Evolutionary conservation across 1,140 invertebrate species (phyloP), one percentile per base, ranked within the genome.

Genomic region (Pachypsylla venusta): DNA sequence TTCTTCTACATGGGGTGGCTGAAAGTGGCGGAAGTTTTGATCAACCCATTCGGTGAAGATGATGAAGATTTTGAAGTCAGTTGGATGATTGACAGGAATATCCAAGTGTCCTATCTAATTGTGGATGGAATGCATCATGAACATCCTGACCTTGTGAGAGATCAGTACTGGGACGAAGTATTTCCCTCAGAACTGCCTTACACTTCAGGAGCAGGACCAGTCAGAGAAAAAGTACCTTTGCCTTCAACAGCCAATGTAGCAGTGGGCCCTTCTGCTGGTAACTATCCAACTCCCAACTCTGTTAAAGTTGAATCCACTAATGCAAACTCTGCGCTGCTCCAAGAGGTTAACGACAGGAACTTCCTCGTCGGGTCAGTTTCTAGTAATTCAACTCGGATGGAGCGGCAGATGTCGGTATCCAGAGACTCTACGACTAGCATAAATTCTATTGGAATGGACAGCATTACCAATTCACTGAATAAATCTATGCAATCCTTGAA

Each of bases 111-210:
- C 2, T 93, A 91, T 71, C 74, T 92, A 64, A 93, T 93, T 62
- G 89, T 93, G 14, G 89, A 93, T 70, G 88, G 91, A 74, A 92
- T 92, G 87, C 88, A 92, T 69, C 84, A 90, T 68, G 86, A 90
- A 65, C 87, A 92, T 76, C 89, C 89, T 0, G 85, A 91, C 69
- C 70, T 92, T 40, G 81, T 91, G 24, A 80, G 79, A 55, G 89
- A 93, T 76, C 85, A 89, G 66, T 93, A 92, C 68, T 93, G 88
- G 89, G 89, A 92, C 67, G 84, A 90, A 67, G 79, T 89, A 58
- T 86, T 92, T 66, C 88, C 88, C 0, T 78, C 79, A 5, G 85
- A 90, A 68, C 69, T 93, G 57, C 89, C 89, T 0, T 89, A 92
- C 68, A 92, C 88, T 0, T 80, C 85, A 4, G 88, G 85, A 1